Conservation (phyloP, 2,113 vertebrate genomes). For the Coregonus clupeaformis region DNA sequence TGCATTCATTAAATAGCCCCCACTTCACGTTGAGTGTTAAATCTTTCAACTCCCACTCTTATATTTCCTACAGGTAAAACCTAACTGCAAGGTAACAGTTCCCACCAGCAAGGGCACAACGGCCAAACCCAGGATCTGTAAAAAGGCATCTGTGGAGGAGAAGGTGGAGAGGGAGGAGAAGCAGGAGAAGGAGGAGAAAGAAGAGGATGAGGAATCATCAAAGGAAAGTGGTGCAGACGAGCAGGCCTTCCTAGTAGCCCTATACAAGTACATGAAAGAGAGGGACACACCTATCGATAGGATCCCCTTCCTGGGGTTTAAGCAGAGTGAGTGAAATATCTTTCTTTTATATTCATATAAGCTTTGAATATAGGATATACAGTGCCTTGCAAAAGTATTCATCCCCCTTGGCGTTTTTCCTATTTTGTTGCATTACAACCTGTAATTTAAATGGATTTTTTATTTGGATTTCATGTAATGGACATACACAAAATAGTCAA, state of each 20-base stretch:
- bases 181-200: slow-evolving; percentile 49
- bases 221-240: slow-evolving; percentile 88
- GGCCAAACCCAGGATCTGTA: slow-evolving; percentile 73
- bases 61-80: slow-evolving; percentile 80
- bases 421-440: too few relatives aligned
- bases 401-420: too few relatives aligned
- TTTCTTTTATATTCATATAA: slow-evolving; percentile 3
- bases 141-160: slow-evolving; percentile 54
- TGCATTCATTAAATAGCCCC: not conserved
- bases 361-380: not conserved
- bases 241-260: slow-evolving; percentile 89
- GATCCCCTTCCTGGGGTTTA: slow-evolving; percentile 97
- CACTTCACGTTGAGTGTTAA: not conserved
- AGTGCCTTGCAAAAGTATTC: too few relatives aligned
- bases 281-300: slow-evolving; percentile 94
- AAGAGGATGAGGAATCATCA: slow-evolving; percentile 73
- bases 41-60: not conserved
- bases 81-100: slow-evolving; percentile 81
- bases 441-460: too few relatives aligned
- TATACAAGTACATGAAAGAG: slow-evolving; percentile 98
- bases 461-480: too few relatives aligned
- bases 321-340: slow-evolving; percentile 87
- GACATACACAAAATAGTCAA: too few relatives aligned
- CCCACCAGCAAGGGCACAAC: slow-evolving; percentile 78
- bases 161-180: slow-evolving; percentile 15